Conservation (phyloP, 2,113 vertebrate species). For the Chaetops frenatus region DNA sequence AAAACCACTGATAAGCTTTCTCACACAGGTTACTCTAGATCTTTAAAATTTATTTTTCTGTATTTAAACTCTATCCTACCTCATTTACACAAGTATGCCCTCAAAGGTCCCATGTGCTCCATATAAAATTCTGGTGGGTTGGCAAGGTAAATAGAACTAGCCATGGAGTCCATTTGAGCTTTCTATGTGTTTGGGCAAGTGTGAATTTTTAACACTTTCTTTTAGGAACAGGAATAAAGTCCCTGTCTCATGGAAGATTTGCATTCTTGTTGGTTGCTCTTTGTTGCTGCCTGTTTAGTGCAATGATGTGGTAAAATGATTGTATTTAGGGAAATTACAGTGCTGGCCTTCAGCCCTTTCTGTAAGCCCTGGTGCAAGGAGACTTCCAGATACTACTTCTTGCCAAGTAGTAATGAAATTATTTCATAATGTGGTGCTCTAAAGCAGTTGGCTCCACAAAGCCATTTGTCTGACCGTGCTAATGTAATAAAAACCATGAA, state of each 20-base stretch:
- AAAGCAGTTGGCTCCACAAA: background rate
- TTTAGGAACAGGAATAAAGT: background rate
- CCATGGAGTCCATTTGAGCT: background rate
- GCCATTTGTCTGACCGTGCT: background rate
- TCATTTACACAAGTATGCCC: background rate
- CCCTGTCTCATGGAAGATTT: background rate
- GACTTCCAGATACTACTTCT: background rate
- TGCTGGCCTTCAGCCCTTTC: background rate
- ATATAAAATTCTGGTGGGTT: background rate
- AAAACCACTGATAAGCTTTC: background rate
- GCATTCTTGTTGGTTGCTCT: background rate
- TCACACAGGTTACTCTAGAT: background rate
- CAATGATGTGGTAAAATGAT: background rate
- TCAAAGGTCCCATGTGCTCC: background rate
- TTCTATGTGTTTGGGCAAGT: background rate
- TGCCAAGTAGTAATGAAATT: conserved; percentile 2
- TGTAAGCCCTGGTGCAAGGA: background rate
- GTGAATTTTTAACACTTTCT: background rate
- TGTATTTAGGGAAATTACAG: background rate
- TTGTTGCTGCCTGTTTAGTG: background rate
- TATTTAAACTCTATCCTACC: background rate
- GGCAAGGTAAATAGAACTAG: background rate
- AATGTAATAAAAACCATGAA: background rate
- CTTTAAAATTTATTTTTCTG: background rate
- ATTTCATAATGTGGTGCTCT: background rate